phyloP scores from a whole-genome alignment of 2,888 invertebrate genomes.

The Prenolepis imparis region DNA sequence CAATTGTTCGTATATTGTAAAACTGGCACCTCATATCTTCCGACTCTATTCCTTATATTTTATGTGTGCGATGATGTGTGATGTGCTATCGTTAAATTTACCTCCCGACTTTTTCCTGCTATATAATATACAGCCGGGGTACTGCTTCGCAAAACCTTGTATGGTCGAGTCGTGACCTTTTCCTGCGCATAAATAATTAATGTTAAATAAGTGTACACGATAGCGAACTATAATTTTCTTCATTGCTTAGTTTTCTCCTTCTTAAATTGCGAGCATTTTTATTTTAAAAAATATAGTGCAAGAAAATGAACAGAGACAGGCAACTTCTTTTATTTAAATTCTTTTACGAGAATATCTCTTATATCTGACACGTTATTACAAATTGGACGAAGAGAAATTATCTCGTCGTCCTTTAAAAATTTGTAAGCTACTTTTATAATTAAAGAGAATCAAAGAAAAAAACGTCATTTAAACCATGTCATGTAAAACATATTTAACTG shows the following conservation, averaged over 20 bases:
- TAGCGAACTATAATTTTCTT: background rate
- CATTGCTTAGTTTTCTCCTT: background rate
- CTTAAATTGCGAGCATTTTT: background rate
- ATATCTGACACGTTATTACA: background rate
- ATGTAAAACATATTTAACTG: background rate
- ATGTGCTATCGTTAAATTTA: constrained; percentile 5
- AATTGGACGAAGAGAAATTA: background rate
- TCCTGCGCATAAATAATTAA: constrained; percentile 32
- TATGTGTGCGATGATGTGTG: background rate
- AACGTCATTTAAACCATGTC: background rate
- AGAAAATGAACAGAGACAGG: background rate
- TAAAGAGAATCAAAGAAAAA: background rate
- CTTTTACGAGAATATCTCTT: background rate
- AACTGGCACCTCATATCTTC: background rate
- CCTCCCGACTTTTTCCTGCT: constrained; percentile 52
- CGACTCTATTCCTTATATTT: background rate
- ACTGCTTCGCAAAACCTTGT: constrained; percentile 55
- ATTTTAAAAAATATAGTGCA: background rate
- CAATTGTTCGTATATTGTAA: background rate
- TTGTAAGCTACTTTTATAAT: background rate
- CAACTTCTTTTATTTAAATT: background rate
- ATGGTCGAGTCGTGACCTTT: constrained; percentile 47
- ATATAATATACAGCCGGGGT: constrained; percentile 47
- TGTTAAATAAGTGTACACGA: background rate
- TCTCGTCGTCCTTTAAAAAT: background rate